phyloP scores from a whole-genome alignment of 2,888 invertebrate species.

The Cartodere bifasciata region DNA sequence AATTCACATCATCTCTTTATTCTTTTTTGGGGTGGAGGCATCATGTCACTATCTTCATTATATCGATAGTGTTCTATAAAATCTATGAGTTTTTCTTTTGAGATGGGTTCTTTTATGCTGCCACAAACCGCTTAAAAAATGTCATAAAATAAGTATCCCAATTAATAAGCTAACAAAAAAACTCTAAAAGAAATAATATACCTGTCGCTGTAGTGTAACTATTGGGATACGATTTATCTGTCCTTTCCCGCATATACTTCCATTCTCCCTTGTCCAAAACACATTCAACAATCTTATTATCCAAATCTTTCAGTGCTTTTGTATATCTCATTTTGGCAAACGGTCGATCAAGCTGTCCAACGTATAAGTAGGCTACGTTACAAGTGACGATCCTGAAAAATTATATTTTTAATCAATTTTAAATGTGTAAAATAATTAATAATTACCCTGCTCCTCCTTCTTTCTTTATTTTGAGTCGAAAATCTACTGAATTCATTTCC shows the following conservation, averaged over 20 bases:
- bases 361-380: slow-evolving; percentile 59
- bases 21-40: slow-evolving; percentile 56
- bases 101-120: slow-evolving; percentile 75
- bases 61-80: slow-evolving; percentile 56
- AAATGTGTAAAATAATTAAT: neutral
- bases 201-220: slow-evolving; percentile 71
- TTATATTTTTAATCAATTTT: slow-evolving; percentile 5
- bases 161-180: slow-evolving; percentile 2
- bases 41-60: slow-evolving; percentile 51
- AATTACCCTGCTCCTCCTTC: slow-evolving; percentile 59
- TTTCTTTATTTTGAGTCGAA: slow-evolving; percentile 68
- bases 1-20: slow-evolving; percentile 32
- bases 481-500: slow-evolving; percentile 91
- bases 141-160: slow-evolving; percentile 8
- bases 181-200: slow-evolving; percentile 25
- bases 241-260: slow-evolving; percentile 90
- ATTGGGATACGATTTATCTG: slow-evolving; percentile 95
- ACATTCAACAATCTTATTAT: slow-evolving; percentile 96
- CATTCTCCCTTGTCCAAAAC: slow-evolving; percentile 68
- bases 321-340: slow-evolving; percentile 67
- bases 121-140: slow-evolving; percentile 60
- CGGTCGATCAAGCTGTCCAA: slow-evolving; percentile 55
- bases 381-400: slow-evolving; percentile 19
- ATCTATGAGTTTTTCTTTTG: slow-evolving; percentile 64
- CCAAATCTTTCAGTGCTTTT: slow-evolving; percentile 60